Conservation (phyloP, 2,113 vertebrate genomes). For the Stercorarius parasiticus region DNA sequence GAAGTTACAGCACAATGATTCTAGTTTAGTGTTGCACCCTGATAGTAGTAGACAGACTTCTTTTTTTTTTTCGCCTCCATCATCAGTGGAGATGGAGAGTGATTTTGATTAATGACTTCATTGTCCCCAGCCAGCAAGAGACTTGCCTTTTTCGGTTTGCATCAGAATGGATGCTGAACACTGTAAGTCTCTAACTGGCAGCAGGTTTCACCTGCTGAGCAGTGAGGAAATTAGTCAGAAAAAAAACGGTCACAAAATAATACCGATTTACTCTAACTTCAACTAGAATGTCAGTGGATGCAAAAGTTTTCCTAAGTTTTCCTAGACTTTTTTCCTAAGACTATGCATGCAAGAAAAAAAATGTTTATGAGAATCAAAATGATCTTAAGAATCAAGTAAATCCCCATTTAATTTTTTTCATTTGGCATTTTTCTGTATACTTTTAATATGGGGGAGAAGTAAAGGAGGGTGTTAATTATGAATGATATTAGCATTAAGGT, state of each 20-base stretch:
- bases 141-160: slow-evolving; percentile 50
- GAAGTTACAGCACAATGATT: not conserved
- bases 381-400: not conserved
- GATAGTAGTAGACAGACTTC: slow-evolving; percentile 2
- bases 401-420: not conserved
- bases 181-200: slow-evolving; percentile 36
- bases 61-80: not conserved
- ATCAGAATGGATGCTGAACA: slow-evolving; percentile 63
- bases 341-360: not conserved
- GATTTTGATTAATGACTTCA: slow-evolving; percentile 69
- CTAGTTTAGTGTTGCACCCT: slow-evolving; percentile 17
- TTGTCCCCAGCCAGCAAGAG: slow-evolving; percentile 65
- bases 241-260: slow-evolving; percentile 31
- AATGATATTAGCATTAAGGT: not conserved
- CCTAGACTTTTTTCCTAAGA: not conserved
- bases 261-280: slow-evolving; percentile 29
- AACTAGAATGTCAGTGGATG: not conserved
- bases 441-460: not conserved
- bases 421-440: not conserved
- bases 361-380: not conserved
- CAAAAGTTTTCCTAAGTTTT: not conserved
- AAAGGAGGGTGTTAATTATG: not conserved
- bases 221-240: slow-evolving; percentile 49
- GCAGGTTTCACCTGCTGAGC: slow-evolving; percentile 55
- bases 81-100: slow-evolving; percentile 36